These are phyloP conservation scores for Acanthococcus lagerstroemiae DNA, from an alignment of 2,888 invertebrate species.

Conservation along the genomic window DNA sequence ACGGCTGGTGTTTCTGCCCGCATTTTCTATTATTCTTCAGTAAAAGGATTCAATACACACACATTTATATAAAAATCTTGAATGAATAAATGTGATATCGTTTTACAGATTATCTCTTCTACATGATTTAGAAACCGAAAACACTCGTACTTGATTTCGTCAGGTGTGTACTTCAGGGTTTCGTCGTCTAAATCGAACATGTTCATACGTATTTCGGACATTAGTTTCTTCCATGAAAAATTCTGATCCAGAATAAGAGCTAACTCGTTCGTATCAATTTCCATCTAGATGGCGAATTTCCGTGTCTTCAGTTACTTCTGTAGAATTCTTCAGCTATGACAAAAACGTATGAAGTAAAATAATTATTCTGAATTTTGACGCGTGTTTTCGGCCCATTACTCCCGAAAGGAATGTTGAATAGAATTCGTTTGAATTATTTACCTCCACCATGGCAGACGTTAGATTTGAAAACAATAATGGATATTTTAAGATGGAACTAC, in stretches of 20 bases:
- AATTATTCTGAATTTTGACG: no score
- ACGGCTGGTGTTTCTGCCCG: constrained; percentile 44
- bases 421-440: no score
- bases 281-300: constrained; percentile 63
- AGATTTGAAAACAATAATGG: no score
- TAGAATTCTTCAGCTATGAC: constrained; percentile 52
- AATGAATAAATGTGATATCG: neutral
- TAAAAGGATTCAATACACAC: neutral
- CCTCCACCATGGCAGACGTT: no score
- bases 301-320: constrained; percentile 39
- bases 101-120: constrained; percentile 2
- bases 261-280: constrained; percentile 49
- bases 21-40: constrained; percentile 55
- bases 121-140: no score
- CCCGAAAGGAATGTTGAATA: no score
- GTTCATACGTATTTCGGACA: constrained; percentile 57
- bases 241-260: constrained; percentile 56
- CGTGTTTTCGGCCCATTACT: no score
- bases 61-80: neutral
- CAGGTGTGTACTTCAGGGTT: constrained; percentile 50
- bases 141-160: constrained; percentile 59
- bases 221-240: constrained; percentile 64
- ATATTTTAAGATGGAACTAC: no score
- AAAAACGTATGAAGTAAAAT: no score
- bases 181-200: constrained; percentile 39